These are phyloP conservation scores for Erannis defoliaria DNA, from an alignment of 2,888 invertebrate genomes.

Conservation along the genomic window DNA sequence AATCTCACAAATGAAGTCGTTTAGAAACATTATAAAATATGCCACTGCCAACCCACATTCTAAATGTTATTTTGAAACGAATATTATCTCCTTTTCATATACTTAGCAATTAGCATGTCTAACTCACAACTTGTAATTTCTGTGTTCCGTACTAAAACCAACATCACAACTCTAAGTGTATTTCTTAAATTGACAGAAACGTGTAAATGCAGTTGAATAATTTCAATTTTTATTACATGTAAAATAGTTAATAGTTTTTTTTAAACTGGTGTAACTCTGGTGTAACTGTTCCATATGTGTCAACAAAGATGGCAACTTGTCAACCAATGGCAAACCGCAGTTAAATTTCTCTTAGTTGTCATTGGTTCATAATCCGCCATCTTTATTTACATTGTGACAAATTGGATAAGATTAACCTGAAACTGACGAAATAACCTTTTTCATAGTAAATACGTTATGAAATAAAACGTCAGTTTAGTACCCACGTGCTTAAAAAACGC, in stretches of 20 bases:
- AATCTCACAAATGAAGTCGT: too few species aligned
- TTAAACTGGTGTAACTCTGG: too few species aligned
- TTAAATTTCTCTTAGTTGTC: neutral
- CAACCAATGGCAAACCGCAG: neutral
- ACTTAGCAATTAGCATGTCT: constrained; percentile 15
- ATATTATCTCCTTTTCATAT: constrained; percentile 19
- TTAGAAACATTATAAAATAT: neutral
- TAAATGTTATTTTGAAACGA: constrained; percentile 6
- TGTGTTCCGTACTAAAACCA: constrained; percentile 3
- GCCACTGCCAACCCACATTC: neutral
- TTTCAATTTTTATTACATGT: neutral
- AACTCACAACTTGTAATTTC: constrained; percentile 20
- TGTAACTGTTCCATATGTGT: neutral
- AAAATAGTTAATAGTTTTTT: neutral
- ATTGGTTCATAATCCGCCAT: neutral
- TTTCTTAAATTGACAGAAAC: constrained; percentile 17
- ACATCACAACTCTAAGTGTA: constrained; percentile 17
- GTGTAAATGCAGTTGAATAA: neutral
- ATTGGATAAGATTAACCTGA: neutral
- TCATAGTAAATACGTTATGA: too few species aligned
- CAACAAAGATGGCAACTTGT: neutral
- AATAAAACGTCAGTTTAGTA: neutral
- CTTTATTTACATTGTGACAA: neutral
- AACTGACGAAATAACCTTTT: neutral
- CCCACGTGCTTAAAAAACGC: neutral